Base-by-base conservation (phyloP, 1,140 invertebrate genomes). In the Neodiprion lecontei region DNA sequence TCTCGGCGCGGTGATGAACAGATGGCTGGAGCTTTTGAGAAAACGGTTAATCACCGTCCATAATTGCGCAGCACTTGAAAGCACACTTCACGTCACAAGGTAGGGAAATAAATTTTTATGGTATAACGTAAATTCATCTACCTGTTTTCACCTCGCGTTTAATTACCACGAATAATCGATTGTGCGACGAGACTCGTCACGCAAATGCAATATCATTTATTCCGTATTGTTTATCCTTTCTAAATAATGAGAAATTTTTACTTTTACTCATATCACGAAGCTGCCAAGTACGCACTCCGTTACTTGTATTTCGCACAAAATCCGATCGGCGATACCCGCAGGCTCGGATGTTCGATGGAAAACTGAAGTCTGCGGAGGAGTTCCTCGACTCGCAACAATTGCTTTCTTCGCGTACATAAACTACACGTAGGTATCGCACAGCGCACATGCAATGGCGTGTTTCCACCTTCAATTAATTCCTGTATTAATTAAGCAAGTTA, bases 261-360 rank as follows among this genome's bases (percentile, higher is more conserved):
- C 21, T 70, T 69, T 69, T n/a, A 8, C n/a, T 61, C 67, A 21
- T 69, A n/a, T 23, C 23, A 11, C 11, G 10, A 17, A 17, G 28
- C n/a, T 23, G 28, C 67, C 10, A 17, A 11, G 28, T 21, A 23
- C 10, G 28, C 9, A 68, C 17, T 68, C 28, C 28, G 9, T 17
- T 28, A 17, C n/a, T 17, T n/a, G 9, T 21, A 9, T 10, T 10
- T 10, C n/a, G 9, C 17, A 68, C 65, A 53, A 75, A 77, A 81
- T 79, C 79, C 7, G 17, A 70, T 14, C 21, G 17, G 72, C 9
- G 9, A 28, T 28, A 77, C 61, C 72, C 83, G 80, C 76, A 77
- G 82, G 79, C 85, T 80, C 84, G 83, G 86, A 86, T 88, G 86
- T 81, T 84, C 85, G 79, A 87, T 84, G 84, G 82, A 74, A 79